Base-by-base conservation (phyloP, 2,113 vertebrate species). In the Corapipo altera region DNA sequence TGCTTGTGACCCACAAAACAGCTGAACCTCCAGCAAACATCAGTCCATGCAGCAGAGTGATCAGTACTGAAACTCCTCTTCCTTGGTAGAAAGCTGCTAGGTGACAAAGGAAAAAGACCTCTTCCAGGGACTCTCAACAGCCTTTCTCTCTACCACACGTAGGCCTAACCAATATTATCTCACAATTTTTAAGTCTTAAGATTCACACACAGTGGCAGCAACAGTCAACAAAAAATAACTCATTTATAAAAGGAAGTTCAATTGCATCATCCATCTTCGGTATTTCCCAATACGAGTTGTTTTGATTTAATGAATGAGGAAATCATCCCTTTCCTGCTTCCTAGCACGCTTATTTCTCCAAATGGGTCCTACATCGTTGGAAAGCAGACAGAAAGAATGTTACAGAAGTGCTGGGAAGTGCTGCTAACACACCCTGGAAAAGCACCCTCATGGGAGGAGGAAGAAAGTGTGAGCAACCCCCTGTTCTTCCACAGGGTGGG, bases 201-300 rank as follows among this genome's bases (percentile, higher is more conserved):
- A 83, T 69, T 92, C 57, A 77, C 44, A 57, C 12, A 65, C 23
- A 94, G 78, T 58, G 44, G 44, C 85, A 94, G 67, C 76, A 91
- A 52, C 44, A 77, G 85, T 94, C 95, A 97, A 97, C 82, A 97
- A 89, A 97, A 94, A 92, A 76, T 55, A 96, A 95, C 74, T 96
- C 49, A 89, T 97, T 97, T 97, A 81, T 95, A 96, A 97, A 96
- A 95, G 83, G 91, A 95, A 83, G 70, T 83, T 94, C 72, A 95
- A 81, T 61, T 37, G 15, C 64, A 75, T 69, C 78, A 95, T 96
- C 89, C 80, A 84, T 97, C 94, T 96, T 94, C 86, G 96, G 21
- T 97, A 95, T 95, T 97, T 97, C 76, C 72, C 48, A 14, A 58
- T 37, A 20, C 17, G 23, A 73, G 59, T 54, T 23, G 12, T 89